These are phyloP conservation scores for Drosophila obscura DNA, from an alignment of 1,140 invertebrate species.

Conservation along the genomic window DNA sequence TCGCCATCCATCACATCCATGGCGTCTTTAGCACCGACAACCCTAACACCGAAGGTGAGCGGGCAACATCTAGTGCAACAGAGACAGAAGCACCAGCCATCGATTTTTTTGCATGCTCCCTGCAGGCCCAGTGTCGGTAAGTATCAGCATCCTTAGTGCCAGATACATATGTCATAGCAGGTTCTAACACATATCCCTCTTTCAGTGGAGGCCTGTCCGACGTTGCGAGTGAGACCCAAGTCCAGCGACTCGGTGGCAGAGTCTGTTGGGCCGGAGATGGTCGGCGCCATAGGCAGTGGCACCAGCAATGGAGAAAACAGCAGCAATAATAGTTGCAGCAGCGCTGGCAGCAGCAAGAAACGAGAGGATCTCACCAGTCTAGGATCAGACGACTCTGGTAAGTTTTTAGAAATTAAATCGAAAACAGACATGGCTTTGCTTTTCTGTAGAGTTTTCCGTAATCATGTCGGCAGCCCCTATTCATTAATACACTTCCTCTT, in stretches of 20 bases:
- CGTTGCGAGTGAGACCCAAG: slow-evolving; percentile 66
- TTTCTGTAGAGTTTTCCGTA: slow-evolving; percentile 23
- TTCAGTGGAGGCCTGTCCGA: slow-evolving; percentile 72
- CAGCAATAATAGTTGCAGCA: slow-evolving; percentile 61
- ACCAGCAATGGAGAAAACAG: slow-evolving; percentile 36
- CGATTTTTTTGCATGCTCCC: background rate
- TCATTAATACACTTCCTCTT: slow-evolving; percentile 20
- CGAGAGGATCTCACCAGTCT: slow-evolving; percentile 89
- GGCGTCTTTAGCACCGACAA: slow-evolving; percentile 31
- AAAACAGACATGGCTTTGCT: slow-evolving; percentile 14
- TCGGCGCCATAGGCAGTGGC: slow-evolving; percentile 29
- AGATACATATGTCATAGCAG: background rate
- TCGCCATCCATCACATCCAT: slow-evolving; percentile 53
- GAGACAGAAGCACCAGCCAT: slow-evolving; percentile 17
- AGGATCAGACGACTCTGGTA: slow-evolving; percentile 93
- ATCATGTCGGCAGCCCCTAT: slow-evolving; percentile 58
- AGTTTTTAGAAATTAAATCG: background rate
- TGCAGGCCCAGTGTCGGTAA: slow-evolving; percentile 37
- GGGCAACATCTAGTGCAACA: slow-evolving; percentile 2
- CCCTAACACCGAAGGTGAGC: background rate
- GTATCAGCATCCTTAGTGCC: background rate
- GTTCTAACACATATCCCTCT: background rate
- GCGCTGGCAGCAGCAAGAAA: slow-evolving; percentile 81
- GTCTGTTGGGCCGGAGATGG: slow-evolving; percentile 43
- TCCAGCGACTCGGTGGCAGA: slow-evolving; percentile 62